phyloP scores from a whole-genome alignment of 2,113 vertebrate species.

The Clarias macrocephalus region DNA sequence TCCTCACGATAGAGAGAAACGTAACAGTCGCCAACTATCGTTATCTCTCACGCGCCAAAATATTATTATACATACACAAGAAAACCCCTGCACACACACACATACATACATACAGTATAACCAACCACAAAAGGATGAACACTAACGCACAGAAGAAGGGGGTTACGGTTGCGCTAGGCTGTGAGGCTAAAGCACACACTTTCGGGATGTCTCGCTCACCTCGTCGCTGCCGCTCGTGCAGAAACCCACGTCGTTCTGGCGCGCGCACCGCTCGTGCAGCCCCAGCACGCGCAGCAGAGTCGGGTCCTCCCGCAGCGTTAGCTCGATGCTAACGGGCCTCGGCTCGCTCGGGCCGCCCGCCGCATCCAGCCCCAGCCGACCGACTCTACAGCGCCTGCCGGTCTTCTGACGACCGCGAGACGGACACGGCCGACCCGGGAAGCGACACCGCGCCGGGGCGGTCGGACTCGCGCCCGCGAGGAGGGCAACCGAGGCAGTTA shows the following conservation, averaged over 20 bases:
- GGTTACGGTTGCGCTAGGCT: no score
- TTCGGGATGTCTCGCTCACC: conserved; percentile 55
- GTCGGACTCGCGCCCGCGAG: conserved; percentile 60
- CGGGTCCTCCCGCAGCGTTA: conserved; percentile 77
- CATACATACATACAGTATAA: no score
- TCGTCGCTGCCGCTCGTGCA: conserved; percentile 75
- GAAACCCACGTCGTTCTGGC: conserved; percentile 76
- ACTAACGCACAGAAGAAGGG: no score
- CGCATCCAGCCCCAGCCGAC: conserved; percentile 66
- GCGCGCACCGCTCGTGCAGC: conserved; percentile 74
- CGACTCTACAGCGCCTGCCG: conserved; percentile 70
- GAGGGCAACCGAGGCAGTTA: conserved; percentile 72
- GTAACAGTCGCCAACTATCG: not conserved
- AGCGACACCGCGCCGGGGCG: conserved; percentile 76
- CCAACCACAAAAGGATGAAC: no score
- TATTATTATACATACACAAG: no score
- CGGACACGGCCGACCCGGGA: conserved; percentile 78
- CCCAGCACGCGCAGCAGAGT: conserved; percentile 76
- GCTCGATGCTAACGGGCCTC: conserved; percentile 78
- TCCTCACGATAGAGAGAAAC: not conserved
- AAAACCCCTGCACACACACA: no score
- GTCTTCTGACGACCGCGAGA: conserved; percentile 68
- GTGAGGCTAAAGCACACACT: not conserved
- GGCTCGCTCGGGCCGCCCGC: conserved; percentile 65
- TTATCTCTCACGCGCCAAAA: not conserved